phyloP scores from a whole-genome alignment of 2,888 invertebrate species.

The Tachina lurida region DNA sequence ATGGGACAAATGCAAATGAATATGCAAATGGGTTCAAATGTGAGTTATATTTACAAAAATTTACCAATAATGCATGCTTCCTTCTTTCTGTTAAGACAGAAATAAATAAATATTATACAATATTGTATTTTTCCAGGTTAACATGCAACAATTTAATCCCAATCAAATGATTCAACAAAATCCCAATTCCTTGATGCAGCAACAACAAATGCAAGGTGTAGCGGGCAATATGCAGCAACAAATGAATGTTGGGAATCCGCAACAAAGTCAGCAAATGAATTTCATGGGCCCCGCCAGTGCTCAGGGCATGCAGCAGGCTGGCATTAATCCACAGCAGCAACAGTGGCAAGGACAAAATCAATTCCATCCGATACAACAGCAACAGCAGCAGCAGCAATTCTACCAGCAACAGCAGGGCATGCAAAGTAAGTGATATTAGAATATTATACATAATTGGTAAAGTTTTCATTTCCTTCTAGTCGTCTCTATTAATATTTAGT shows the following conservation, averaged over 20 bases:
- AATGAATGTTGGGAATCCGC: conserved; percentile 78
- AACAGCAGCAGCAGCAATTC: conserved; percentile 77
- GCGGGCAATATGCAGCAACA: conserved; percentile 80
- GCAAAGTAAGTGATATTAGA: conserved; percentile 75
- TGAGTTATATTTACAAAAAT: conserved; percentile 22
- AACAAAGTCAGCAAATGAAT: conserved; percentile 80
- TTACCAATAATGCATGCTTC: neutral
- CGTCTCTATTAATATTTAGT: too few relatives aligned
- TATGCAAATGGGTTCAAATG: conserved; percentile 78
- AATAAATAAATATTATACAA: neutral
- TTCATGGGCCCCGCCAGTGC: conserved; percentile 77
- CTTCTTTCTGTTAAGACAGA: too few relatives aligned
- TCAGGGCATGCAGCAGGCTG: conserved; percentile 82
- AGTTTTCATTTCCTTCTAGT: too few relatives aligned
- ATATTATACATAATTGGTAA: too few relatives aligned
- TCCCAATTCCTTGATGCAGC: conserved; percentile 83
- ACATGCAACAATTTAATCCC: conserved; percentile 82
- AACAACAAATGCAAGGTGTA: conserved; percentile 79
- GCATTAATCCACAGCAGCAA: conserved; percentile 83
- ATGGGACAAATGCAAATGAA: conserved; percentile 82
- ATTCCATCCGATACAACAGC: conserved; percentile 80
- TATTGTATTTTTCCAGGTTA: conserved; percentile 75
- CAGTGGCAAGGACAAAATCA: conserved; percentile 80
- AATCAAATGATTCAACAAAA: conserved; percentile 82
- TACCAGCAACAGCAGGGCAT: conserved; percentile 81